Percentiles rank a stretch among this genome's conserved stretches.
phyloP scores from a whole-genome alignment of 1,140 invertebrate species.

The Euschistus heros region DNA sequence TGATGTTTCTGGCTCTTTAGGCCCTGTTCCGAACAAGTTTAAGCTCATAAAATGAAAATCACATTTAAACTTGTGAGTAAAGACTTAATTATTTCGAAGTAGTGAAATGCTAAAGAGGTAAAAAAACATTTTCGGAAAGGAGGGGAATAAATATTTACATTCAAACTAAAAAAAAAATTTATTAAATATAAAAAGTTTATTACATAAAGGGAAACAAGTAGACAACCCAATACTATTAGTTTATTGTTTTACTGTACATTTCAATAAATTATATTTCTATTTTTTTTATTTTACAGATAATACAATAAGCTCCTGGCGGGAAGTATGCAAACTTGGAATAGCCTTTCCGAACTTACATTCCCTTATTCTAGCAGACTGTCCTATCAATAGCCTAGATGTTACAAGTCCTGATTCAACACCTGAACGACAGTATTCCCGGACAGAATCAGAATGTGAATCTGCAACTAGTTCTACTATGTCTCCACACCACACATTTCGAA shows the following conservation, averaged over 20 bases:
- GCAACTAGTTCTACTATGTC: slow-evolving; percentile 29
- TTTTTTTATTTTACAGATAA: slow-evolving; percentile 55
- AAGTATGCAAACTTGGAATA: slow-evolving; percentile 70
- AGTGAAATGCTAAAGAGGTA: no score
- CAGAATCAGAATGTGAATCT: slow-evolving; percentile 40
- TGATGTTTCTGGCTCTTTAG: no score
- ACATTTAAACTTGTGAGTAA: no score
- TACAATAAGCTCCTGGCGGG: slow-evolving; percentile 65
- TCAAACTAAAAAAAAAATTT: no score
- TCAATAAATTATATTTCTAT: background rate
- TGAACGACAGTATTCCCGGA: slow-evolving; percentile 34
- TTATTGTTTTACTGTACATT: background rate
- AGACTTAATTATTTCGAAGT: no score
- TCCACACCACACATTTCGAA: slow-evolving; percentile 49
- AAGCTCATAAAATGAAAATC: no score
- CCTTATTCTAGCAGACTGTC: slow-evolving; percentile 76
- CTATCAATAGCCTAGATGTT: slow-evolving; percentile 48
- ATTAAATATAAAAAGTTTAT: no score
- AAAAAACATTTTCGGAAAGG: no score
- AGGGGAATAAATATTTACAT: no score
- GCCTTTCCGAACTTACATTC: slow-evolving; percentile 74
- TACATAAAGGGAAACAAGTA: background rate
- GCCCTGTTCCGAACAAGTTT: no score
- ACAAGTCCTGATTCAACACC: slow-evolving; percentile 30
- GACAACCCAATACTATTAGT: background rate